These are phyloP conservation scores for Protobothrops flavoviridis DNA, from an alignment of 2,113 vertebrate species.

Conservation along the genomic window DNA sequence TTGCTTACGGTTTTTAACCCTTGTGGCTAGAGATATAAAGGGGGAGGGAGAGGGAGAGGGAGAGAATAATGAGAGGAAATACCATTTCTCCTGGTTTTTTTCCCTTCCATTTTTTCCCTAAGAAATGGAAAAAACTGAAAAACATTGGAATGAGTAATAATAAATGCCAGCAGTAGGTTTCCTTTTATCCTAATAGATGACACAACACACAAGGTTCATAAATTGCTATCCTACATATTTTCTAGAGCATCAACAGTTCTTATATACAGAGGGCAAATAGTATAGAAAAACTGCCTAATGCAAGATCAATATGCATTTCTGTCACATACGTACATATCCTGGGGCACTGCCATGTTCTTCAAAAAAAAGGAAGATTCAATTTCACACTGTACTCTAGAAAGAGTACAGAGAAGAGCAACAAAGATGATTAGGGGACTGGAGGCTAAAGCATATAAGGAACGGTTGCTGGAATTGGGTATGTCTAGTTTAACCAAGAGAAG, in stretches of 20 bases:
- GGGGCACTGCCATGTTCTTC: background rate
- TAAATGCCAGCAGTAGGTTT: background rate
- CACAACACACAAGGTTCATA: background rate
- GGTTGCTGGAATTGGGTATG: too few species aligned
- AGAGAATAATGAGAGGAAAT: background rate
- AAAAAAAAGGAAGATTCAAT: background rate
- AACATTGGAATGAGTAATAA: background rate
- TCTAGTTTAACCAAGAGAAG: too few species aligned
- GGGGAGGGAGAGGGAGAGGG: background rate
- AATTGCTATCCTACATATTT: background rate
- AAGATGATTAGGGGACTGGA: too few species aligned
- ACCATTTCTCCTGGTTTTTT: background rate
- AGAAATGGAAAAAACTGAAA: background rate
- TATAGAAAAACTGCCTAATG: background rate
- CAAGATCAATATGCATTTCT: background rate
- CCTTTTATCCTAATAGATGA: background rate
- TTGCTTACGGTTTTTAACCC: conserved; percentile 46
- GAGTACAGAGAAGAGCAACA: too few species aligned
- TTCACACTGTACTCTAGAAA: background rate
- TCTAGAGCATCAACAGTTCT: background rate
- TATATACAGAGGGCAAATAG: background rate
- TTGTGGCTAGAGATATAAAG: background rate
- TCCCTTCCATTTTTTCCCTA: background rate
- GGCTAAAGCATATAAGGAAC: too few species aligned
- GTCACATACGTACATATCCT: background rate